Conservation (phyloP, 2,888 invertebrate genomes). For the Leptopilina myrica region DNA sequence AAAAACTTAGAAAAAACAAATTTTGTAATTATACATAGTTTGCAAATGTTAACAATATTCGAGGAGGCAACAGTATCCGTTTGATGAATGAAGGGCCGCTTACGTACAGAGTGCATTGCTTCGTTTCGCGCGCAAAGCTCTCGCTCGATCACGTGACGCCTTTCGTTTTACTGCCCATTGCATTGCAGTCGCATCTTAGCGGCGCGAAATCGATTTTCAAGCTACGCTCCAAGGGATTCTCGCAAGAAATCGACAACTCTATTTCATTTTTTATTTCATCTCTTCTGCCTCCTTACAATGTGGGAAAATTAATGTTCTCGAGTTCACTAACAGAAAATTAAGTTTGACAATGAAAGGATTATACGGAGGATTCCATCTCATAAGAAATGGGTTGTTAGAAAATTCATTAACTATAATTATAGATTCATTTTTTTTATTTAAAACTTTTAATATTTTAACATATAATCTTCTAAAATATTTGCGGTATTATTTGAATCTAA, state of each 20-base stretch:
- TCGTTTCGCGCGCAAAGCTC: conserved; percentile 22
- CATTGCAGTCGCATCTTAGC: not conserved
- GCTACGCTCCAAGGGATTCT: conserved; percentile 23
- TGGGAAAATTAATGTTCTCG: not conserved
- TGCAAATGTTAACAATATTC: not conserved
- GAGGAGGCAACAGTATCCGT: not conserved
- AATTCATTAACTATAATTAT: too few relatives aligned
- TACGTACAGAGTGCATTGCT: not conserved
- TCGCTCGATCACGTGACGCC: conserved; percentile 40
- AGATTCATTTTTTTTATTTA: too few relatives aligned
- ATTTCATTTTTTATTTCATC: not conserved
- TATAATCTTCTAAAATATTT: too few relatives aligned
- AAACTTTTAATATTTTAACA: too few relatives aligned
- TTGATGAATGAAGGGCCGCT: not conserved
- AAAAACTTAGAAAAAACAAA: too few relatives aligned
- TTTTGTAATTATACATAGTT: too few relatives aligned
- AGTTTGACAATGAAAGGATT: not conserved
- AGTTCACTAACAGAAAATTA: not conserved
- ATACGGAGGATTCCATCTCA: not conserved
- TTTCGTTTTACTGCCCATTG: conserved; percentile 10
- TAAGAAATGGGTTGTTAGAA: not conserved
- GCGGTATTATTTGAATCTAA: too few relatives aligned
- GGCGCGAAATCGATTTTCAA: conserved; percentile 41
- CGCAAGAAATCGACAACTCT: conserved; percentile 1
- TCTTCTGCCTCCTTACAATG: not conserved